These are phyloP conservation scores for Apogon hyalosoma DNA, from an alignment of 2,797 vertebrate species.

Conservation along the genomic window DNA sequence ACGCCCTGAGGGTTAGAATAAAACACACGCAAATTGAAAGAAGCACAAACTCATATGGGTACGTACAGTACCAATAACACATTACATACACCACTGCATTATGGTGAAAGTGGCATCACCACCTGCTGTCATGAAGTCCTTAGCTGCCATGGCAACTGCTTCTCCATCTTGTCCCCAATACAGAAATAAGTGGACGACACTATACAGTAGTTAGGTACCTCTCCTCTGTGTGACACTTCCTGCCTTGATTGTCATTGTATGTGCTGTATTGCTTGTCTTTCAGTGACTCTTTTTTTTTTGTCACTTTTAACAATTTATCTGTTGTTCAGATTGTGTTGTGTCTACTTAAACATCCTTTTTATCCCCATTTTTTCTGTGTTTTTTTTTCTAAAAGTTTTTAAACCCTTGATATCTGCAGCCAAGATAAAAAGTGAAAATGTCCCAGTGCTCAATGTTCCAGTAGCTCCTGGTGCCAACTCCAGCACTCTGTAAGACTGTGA, in stretches of 20 bases:
- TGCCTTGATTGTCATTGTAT: slow-evolving; percentile 20
- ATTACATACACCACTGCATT: slow-evolving; percentile 19
- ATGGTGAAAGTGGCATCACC: slow-evolving; percentile 44
- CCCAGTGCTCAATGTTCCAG: slow-evolving; percentile 36
- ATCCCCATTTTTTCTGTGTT: slow-evolving; percentile 1
- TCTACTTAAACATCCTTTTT: slow-evolving; percentile 1
- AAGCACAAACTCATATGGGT: slow-evolving; percentile 1
- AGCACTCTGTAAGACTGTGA: slow-evolving; percentile 53
- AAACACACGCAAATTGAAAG: slow-evolving; percentile 26
- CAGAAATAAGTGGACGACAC: slow-evolving; percentile 31
- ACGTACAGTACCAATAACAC: slow-evolving; percentile 21
- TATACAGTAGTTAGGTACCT: slow-evolving; percentile 25
- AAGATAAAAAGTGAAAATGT: slow-evolving; percentile 39
- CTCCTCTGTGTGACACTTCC: slow-evolving; percentile 17
- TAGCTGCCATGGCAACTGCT: slow-evolving; percentile 75
- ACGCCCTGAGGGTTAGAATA: slow-evolving; percentile 20
- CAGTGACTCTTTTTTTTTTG: neutral
- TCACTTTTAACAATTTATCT: neutral
- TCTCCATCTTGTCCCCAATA: slow-evolving; percentile 51
- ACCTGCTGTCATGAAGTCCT: slow-evolving; percentile 57
- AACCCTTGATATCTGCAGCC: slow-evolving; percentile 24
- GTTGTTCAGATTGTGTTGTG: neutral
- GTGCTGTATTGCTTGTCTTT: neutral
- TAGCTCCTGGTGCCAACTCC: slow-evolving; percentile 52
- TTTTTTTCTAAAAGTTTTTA: slow-evolving; percentile 45